Evolutionary conservation across 92 coral and sea anemone species (phyloP).

Genomic region (Zoanthus sansibaricus): DNA sequence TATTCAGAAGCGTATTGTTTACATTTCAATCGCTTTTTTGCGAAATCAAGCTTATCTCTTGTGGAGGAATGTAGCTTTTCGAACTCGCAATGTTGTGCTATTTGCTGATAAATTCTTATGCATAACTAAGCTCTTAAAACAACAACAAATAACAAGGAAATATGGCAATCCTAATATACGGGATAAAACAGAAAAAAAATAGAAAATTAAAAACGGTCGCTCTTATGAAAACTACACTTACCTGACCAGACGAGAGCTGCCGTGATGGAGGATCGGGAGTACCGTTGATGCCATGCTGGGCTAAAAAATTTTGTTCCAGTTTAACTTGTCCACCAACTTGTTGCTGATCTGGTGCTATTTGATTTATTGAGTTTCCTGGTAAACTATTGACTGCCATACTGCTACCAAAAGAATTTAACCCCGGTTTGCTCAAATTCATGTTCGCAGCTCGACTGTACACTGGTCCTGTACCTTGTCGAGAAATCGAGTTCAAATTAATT

Average conservation of each 20-base stretch:
- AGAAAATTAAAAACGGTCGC: not conserved
- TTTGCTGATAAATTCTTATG: not conserved
- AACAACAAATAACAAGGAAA: not conserved
- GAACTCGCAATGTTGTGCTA: not conserved
- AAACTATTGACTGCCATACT: conserved; percentile 36
- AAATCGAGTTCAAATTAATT: conserved; percentile 72
- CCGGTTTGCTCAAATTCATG: conserved; percentile 82
- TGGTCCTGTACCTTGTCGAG: conserved; percentile 78
- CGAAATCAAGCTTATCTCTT: not conserved
- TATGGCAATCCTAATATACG: not conserved
- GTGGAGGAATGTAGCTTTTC: conserved; percentile 27
- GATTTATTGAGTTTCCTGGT: conserved; percentile 69
- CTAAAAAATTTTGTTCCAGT: conserved; percentile 73
- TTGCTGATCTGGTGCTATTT: conserved; percentile 73
- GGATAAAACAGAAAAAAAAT: not conserved
- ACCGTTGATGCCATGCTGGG: conserved; percentile 83
- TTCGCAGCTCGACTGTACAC: conserved; percentile 75
- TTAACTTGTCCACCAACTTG: conserved; percentile 69
- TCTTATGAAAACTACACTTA: conserved; percentile 54
- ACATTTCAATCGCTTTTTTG: not conserved
- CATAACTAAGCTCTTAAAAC: conserved; percentile 9
- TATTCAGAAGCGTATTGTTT: conserved; percentile 8
- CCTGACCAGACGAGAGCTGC: conserved; percentile 80
- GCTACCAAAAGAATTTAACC: conserved; percentile 68
- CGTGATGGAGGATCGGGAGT: conserved; percentile 81